Conservation (phyloP, 1,140 invertebrate species). For the Varroa destructor region DNA sequence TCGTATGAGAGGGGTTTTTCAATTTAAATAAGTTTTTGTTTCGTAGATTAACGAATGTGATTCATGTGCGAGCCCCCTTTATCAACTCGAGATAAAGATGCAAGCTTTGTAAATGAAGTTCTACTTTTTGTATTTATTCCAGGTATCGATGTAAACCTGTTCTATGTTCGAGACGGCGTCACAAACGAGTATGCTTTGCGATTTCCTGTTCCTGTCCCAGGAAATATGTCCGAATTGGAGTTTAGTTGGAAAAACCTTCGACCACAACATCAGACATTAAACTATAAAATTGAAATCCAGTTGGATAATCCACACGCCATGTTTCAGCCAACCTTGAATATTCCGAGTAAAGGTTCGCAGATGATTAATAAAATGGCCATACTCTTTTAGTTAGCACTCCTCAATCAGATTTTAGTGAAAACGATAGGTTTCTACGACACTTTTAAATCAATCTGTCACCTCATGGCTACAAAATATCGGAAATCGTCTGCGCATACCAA, state of each 20-base stretch:
- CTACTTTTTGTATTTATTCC: conserved; percentile 37
- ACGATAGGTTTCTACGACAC: too few species aligned
- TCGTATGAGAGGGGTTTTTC: too few species aligned
- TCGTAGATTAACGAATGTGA: too few species aligned
- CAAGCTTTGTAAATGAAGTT: too few species aligned
- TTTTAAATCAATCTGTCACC: too few species aligned
- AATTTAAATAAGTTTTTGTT: too few species aligned
- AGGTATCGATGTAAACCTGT: conserved; percentile 71
- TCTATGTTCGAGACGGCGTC: conserved; percentile 73
- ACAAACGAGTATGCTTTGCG: conserved; percentile 74
- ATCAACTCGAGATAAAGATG: too few species aligned
- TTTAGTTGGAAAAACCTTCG: conserved; percentile 73
- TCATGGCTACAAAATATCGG: too few species aligned
- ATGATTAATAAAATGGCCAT: not conserved
- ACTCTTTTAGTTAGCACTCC: too few species aligned
- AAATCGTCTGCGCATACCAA: too few species aligned
- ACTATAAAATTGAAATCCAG: conserved; percentile 36
- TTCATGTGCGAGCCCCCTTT: too few species aligned
- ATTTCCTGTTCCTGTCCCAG: conserved; percentile 65
- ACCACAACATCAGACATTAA: conserved; percentile 33
- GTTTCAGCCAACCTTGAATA: conserved; percentile 37
- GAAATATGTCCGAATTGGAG: conserved; percentile 61
- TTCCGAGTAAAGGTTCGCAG: conserved; percentile 31
- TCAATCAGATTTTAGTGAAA: too few species aligned
- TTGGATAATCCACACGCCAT: conserved; percentile 39